Conservation (phyloP, 1,140 invertebrate genomes). For the Drosophila mauritiana region DNA sequence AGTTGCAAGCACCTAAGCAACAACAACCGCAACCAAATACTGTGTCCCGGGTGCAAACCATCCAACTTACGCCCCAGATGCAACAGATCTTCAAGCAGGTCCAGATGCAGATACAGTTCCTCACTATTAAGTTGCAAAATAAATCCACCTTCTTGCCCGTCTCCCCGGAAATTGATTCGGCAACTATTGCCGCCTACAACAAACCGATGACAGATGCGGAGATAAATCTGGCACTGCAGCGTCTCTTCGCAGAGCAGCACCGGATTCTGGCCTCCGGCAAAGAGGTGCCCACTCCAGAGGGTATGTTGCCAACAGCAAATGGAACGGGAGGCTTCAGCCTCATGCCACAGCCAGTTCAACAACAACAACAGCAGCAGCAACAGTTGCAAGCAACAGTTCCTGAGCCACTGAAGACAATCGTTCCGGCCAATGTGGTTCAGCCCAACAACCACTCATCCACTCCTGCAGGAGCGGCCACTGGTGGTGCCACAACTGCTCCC, state of each 20-base stretch:
- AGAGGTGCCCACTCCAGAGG: slow-evolving; percentile 86
- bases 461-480: slow-evolving; percentile 11
- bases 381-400: slow-evolving; percentile 21
- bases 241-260: slow-evolving; percentile 87
- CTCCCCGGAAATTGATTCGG: slow-evolving; percentile 68
- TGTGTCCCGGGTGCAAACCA: slow-evolving; percentile 86
- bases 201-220: slow-evolving; percentile 83
- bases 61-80: slow-evolving; percentile 87
- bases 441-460: slow-evolving; percentile 80
- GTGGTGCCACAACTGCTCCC: slow-evolving; percentile 13
- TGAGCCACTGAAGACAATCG: slow-evolving; percentile 45
- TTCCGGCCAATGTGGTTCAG: slow-evolving; percentile 76
- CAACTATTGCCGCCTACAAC: slow-evolving; percentile 69
- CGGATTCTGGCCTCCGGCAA: slow-evolving; percentile 88
- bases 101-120: slow-evolving; percentile 87
- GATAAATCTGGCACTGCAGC: slow-evolving; percentile 85
- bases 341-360: slow-evolving; percentile 68
- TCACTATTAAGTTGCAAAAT: slow-evolving; percentile 85
- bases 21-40: slow-evolving; percentile 63
- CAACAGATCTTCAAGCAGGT: slow-evolving; percentile 87
- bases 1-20: slow-evolving; percentile 31
- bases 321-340: slow-evolving; percentile 55
- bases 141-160: slow-evolving; percentile 66
- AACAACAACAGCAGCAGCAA: slow-evolving; percentile 44
- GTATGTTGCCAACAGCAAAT: slow-evolving; percentile 62